Evolutionary conservation across 2,797 vertebrate genomes (phyloP).

Genomic region (Gambusia yucatana): DNA sequence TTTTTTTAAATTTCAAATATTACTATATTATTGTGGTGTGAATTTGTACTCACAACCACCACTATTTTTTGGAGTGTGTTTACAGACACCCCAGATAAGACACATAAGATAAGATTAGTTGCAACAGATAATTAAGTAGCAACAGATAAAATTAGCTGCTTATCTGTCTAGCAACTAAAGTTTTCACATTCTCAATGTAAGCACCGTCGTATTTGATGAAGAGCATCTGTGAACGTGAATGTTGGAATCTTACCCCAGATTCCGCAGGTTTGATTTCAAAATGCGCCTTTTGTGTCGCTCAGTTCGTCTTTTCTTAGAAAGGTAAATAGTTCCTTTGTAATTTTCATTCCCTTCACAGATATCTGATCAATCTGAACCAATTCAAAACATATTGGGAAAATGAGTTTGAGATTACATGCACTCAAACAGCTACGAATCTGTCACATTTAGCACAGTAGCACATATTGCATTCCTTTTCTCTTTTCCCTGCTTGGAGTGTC

Average conservation of each 20-base stretch:
- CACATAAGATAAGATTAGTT: too few relatives aligned
- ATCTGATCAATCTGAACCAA: neutral
- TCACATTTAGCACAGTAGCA: conserved; percentile 34
- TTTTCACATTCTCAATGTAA: neutral
- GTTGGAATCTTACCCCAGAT: neutral
- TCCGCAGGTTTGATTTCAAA: neutral
- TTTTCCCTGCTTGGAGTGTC: conserved; percentile 15
- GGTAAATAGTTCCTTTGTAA: neutral
- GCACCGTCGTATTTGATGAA: neutral
- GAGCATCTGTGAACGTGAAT: neutral
- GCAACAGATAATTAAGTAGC: too few relatives aligned
- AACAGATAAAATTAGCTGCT: too few relatives aligned
- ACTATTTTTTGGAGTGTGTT: neutral
- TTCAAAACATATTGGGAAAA: conserved; percentile 36
- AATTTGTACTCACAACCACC: neutral
- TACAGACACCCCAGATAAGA: too few relatives aligned
- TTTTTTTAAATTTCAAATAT: too few relatives aligned
- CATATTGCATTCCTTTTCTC: conserved; percentile 26
- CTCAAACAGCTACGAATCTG: conserved; percentile 21
- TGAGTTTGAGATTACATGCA: conserved; percentile 24
- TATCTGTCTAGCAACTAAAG: neutral
- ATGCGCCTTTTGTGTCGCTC: neutral
- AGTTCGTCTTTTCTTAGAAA: neutral
- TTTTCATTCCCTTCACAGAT: neutral
- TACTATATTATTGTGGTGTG: neutral